Percentiles rank a stretch among this genome's conserved stretches.
phyloP scores from a whole-genome alignment of 1,140 invertebrate genomes.

The Varroa destructor region DNA sequence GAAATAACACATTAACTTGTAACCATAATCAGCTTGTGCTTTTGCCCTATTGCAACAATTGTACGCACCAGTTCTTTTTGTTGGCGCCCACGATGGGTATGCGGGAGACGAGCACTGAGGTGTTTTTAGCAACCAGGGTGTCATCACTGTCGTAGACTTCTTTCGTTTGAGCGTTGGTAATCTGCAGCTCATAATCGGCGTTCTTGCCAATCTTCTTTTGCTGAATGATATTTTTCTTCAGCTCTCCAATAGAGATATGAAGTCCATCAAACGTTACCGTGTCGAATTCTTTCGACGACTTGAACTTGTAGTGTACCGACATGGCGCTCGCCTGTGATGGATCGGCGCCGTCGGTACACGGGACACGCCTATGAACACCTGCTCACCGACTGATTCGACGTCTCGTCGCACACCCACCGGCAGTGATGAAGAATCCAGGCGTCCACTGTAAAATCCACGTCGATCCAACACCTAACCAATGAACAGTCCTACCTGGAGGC shows the following conservation, averaged over 20 bases:
- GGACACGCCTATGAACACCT: no score
- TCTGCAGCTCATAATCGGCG: constrained; percentile 84
- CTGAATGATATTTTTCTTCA: constrained; percentile 85
- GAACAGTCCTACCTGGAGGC: no score
- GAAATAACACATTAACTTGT: no score
- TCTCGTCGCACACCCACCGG: no score
- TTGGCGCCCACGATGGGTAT: constrained; percentile 55
- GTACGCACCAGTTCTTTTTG: constrained; percentile 37
- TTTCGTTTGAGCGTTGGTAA: constrained; percentile 93
- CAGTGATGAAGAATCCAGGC: no score
- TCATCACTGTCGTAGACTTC: constrained; percentile 84
- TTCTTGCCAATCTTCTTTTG: constrained; percentile 87
- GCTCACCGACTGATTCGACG: no score
- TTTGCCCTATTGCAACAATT: neutral
- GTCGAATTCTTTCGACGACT: constrained; percentile 82
- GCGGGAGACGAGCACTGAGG: constrained; percentile 83
- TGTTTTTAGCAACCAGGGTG: constrained; percentile 85
- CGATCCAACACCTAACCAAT: no score
- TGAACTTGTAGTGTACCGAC: constrained; percentile 97
- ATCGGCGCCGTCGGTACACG: no score
- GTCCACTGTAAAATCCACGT: no score
- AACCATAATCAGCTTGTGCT: no score
- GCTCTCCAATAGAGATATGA: constrained; percentile 80
- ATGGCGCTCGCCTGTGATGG: constrained; percentile 42
- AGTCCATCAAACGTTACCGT: constrained; percentile 92